Conservation (phyloP, 2,113 vertebrate genomes). For the Piprites chloris region DNA sequence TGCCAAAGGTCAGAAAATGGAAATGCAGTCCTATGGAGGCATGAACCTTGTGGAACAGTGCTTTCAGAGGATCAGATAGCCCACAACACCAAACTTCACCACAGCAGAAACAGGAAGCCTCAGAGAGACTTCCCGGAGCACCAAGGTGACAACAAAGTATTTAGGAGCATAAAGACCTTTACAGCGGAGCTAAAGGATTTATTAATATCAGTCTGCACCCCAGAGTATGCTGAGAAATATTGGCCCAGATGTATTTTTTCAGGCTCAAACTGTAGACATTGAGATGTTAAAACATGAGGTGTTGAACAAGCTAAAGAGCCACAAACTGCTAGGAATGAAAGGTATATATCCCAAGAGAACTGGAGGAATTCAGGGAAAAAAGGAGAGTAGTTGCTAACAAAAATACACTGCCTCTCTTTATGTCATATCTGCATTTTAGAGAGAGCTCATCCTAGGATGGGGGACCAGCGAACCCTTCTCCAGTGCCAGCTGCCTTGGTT, state of each 20-base stretch:
- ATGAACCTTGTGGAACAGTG: background rate
- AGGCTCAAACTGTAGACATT: background rate
- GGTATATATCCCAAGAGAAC: slow-evolving; percentile 15
- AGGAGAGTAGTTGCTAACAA: slow-evolving; percentile 4
- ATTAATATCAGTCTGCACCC: slow-evolving; percentile 2
- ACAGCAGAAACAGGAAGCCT: background rate
- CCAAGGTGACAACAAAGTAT: background rate
- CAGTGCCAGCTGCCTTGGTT: slow-evolving; percentile 11
- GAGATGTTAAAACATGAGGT: slow-evolving; percentile 45
- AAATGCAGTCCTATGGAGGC: background rate
- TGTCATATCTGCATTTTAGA: slow-evolving; percentile 17
- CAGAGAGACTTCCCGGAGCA: background rate
- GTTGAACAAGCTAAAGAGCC: slow-evolving; percentile 24
- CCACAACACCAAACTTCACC: background rate
- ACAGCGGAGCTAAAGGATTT: background rate
- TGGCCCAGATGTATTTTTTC: slow-evolving; percentile 47
- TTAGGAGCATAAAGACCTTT: slow-evolving; percentile 28
- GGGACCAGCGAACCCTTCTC: background rate
- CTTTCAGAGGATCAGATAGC: background rate
- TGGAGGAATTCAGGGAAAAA: slow-evolving; percentile 22
- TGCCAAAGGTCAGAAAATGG: background rate
- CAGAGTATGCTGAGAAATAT: slow-evolving; percentile 14
- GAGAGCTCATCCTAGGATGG: background rate
- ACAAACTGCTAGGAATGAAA: slow-evolving; percentile 28
- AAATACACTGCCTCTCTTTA: background rate